Base-by-base conservation (phyloP, 2,888 invertebrate species). In the Pseudolycoriella hygida region DNA sequence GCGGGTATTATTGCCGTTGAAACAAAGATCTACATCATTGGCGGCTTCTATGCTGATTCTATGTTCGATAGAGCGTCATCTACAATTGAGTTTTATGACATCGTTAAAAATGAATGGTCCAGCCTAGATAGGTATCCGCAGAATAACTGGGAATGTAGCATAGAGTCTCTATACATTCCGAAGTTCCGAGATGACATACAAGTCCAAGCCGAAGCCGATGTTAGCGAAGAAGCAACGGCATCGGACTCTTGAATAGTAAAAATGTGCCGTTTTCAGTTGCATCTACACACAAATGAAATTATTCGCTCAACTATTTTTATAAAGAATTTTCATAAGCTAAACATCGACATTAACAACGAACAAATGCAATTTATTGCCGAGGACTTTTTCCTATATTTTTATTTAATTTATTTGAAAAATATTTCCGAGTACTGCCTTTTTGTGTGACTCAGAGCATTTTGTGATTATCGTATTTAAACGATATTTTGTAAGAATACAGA, bases 61-160 rank as follows among this genome's bases (percentile, higher is more conserved):
- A 73, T 74, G 53, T 77, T 77, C 53, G 74, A 77, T 56, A 69
- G 74, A 45, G 75, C 76, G 48, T 76, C 78, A 46, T 72, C 74
- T 3, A 70, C 72, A 40, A 74, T 80, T 11, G 79, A 80, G 57
- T 73, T 72, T 50, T 79, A 76, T 56, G 74, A 80, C 58, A 61
- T 80, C 50, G 70, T 70, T 30, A 71, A 63, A 1, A 68, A 71
- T 50, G 59, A 63, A 12, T 80, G 80, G 80, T 69, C 69, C 5
- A 70, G 70, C 10, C 71, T 71, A n/a, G 71, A 72, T 51, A 70
- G 74, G 49, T 74, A 76, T 56, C 74, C 77, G 0, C 73, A 75
- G 53, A 75, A 78, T 54, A 71, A 78, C 47, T 81, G 80, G 80
- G 80, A 80, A 56, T 79, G 80, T 53, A 71, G 73, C 1, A 76